Evolutionary conservation across 2,888 invertebrate genomes (phyloP).

Genomic region (Neoascia interrupta): DNA sequence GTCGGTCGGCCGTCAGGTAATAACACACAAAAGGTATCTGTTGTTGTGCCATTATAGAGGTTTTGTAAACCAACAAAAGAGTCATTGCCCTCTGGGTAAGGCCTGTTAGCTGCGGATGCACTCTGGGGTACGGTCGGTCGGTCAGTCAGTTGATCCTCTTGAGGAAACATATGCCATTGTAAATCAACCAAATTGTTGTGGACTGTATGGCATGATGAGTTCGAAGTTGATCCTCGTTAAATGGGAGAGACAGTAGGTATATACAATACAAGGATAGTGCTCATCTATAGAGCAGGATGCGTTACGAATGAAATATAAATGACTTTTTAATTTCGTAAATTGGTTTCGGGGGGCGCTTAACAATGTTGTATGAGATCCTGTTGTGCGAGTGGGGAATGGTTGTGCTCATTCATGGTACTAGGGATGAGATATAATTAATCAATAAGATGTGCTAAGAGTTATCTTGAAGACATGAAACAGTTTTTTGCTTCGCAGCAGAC

Average conservation of each 20-base stretch:
- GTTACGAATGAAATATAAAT: conserved; percentile 67
- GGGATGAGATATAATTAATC: conserved; percentile 29
- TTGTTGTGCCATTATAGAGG: conserved; percentile 38
- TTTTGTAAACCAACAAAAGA: conserved; percentile 24
- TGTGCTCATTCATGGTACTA: neutral
- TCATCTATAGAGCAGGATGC: conserved; percentile 53
- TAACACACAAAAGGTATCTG: conserved; percentile 53
- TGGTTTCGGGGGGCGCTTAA: conserved; percentile 42
- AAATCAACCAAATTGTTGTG: conserved; percentile 65
- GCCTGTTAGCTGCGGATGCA: conserved; percentile 59
- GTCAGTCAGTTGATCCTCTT: conserved; percentile 54
- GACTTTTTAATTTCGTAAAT: conserved; percentile 71
- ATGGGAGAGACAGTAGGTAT: conserved; percentile 1
- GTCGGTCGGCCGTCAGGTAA: conserved; percentile 59
- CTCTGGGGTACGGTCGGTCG: conserved; percentile 2
- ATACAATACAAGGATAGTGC: conserved; percentile 7
- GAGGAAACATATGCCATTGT: conserved; percentile 70
- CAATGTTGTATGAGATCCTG: neutral
- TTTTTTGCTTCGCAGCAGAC: conserved; percentile 30
- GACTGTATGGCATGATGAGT: conserved; percentile 37
- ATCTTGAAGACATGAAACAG: conserved; percentile 37
- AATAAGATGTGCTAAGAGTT: conserved; percentile 27
- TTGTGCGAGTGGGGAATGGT: conserved; percentile 9
- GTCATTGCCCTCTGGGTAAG: conserved; percentile 58
- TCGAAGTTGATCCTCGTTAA: conserved; percentile 31